Evolutionary conservation across 2,888 invertebrate species (phyloP), one percentile per base, ranked within the genome.

Genomic region (Emmelina monodactyla): DNA sequence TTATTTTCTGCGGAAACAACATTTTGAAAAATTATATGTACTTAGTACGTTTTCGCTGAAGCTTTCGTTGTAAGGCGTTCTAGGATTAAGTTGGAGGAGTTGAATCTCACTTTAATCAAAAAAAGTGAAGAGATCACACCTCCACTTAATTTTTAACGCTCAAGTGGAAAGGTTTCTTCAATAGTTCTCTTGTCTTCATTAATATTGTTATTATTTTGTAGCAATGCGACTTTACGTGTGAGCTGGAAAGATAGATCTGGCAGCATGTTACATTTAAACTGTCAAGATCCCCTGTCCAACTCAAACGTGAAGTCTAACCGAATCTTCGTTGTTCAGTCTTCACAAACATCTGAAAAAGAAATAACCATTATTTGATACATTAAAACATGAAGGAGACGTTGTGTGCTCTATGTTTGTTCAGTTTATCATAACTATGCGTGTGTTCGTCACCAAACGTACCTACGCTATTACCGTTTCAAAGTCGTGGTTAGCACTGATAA

Each of bases 211-310:
- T 19, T 19, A 19, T 19, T 19, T 19, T 19, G 19, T 19, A 19
- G 19, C 37, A 55, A 42, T 47, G 58, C 52, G 69, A 61, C 63
- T 62, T 51, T 62, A 71, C 71, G 67, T 62, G 75, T 78, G 79
- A 81, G 81, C 80, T 81, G 81, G 81, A 81, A 81, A 81, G 81
- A 80, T 81, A 81, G 81, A 81, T 81, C 81, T 81, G 81, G 81
- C 81, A 81, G 75, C 68, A 57, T 58, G 58, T 49, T 37, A 51
- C 40, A 45, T 55, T n/a, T 47, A 67, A 73, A 76, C 79, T 81
- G 81, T 75, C 78, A 67, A 78, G 81, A 81, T 80, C 81, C 66
- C 70, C 80, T 76, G 72, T 80, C 81, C 81, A 81, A 80, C 81
- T 81, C 78, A 78, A 68, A 69, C 71, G 70, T 69, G 66, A 62